Evolutionary conservation across 2,113 vertebrate genomes (phyloP), one percentile per base, ranked within the genome.

Genomic region (Corynorhinus townsendii): DNA sequence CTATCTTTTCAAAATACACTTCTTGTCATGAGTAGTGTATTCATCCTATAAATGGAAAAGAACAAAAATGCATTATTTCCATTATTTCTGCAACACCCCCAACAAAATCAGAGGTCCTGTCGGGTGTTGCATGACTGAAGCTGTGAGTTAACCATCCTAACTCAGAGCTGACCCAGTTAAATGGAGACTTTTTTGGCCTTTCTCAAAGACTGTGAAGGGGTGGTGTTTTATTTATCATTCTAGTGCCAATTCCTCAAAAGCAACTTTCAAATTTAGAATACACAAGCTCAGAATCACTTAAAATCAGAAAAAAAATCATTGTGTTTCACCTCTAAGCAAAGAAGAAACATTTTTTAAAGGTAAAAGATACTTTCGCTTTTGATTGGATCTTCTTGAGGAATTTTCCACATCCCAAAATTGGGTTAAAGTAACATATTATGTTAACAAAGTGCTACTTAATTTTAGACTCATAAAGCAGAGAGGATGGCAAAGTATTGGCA

Each of bases 311-410:
- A 75, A 38, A 56, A 62, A 38, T 30, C 16, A 45, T 7, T 72
- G 16, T 54, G 93, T 73, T 91, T 90, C n/a, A 85, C 38, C 66
- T 93, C 7, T 40, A 73, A 81, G 26, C 16, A 80, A 1, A 87
- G 28, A 82, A 82, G 90, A 43, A 72, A 5, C 11, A 71, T 75
- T 85, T 93, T 35, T 12, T 72, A 76, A 43, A 86, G 45, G 47
- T 43, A 62, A 95, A 90, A 62, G 30, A 49, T 17, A 72, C 38
- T 72, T 91, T 87, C 77, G 93, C 19, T 92, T 95, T 94, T 90
- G 33, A 80, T 94, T 16, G 86, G 54, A 92, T 54, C 73, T 91
- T 94, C 59, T 47, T 59, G 24, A 86, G 16, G n/a, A 88, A 93
- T 94, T 91, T 77, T 71, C 80, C 43, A 87, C 15, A 20, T 40